Percentiles rank a stretch among this genome's conserved stretches.
These are phyloP conservation scores for Furnarius figulus DNA, from an alignment of 2,113 vertebrate species.

Conservation along the genomic window DNA sequence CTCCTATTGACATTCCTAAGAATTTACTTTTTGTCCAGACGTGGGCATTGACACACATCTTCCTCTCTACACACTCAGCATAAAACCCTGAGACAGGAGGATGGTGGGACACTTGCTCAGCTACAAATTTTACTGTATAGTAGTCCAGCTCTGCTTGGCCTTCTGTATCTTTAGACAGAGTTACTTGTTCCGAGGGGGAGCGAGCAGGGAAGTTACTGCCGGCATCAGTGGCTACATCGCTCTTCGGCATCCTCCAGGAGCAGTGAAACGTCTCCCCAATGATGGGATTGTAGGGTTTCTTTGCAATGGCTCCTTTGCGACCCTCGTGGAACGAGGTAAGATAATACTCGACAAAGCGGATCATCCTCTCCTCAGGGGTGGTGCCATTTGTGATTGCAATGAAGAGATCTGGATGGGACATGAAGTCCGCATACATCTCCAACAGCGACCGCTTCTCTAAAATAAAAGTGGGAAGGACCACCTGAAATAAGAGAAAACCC, in stretches of 20 bases:
- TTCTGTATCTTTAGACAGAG: conserved; percentile 47
- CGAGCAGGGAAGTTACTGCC: conserved; percentile 24
- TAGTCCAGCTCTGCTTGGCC: conserved; percentile 67
- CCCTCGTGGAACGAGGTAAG: conserved; percentile 98
- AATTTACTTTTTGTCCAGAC: conserved; percentile 99
- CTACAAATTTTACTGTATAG: conserved; percentile 90
- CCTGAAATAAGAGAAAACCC: conserved; percentile 74
- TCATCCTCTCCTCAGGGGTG: conserved; percentile 91
- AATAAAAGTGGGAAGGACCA: conserved; percentile 97
- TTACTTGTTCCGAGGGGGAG: conserved; percentile 29
- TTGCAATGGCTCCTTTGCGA: conserved; percentile 95
- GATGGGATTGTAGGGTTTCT: conserved; percentile 99
- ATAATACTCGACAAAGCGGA: conserved; percentile 96
- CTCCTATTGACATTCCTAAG: conserved; percentile 98
- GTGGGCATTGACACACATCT: conserved; percentile 93
- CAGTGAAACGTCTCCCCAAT: conserved; percentile 98
- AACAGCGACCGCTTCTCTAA: conserved; percentile 95
- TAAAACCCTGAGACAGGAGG: conserved; percentile 98
- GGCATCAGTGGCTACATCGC: neutral
- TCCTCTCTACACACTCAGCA: conserved; percentile 90
- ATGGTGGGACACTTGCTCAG: conserved; percentile 97
- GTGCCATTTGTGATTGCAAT: conserved; percentile 85
- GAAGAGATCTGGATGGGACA: conserved; percentile 96
- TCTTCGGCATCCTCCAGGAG: conserved; percentile 88
- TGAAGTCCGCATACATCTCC: conserved; percentile 99